Base-by-base conservation (phyloP, 2,113 vertebrate genomes). In the Perognathus longimembris region DNA sequence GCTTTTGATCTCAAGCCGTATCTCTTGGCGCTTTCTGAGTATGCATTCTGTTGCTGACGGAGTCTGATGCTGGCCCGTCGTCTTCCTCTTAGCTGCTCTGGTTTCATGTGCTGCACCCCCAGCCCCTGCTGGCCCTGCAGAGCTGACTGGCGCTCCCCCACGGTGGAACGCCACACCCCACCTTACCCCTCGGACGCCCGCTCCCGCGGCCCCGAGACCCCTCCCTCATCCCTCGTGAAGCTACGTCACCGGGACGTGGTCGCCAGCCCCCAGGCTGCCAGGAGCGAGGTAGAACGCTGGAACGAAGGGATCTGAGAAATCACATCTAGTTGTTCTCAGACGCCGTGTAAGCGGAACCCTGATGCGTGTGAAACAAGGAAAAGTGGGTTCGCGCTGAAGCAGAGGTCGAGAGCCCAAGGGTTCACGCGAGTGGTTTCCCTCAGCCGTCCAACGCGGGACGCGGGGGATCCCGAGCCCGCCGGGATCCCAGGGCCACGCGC, bases 231-330 rank as follows among this genome's bases (percentile, higher is more conserved):
- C 17, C 9, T 88, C 50, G 3, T 28, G 21, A 79, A 45, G 36
- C 85, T 86, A 20, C 7, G 6, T 71, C 32, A 82, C 45, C 6
- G n/a, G 88, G 76, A 28, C 18, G 66, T 70, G 32, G 78, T 63
- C 21, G 64, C 61, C 14, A 59, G 30, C 61, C 28, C 57, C 18
- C 34, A 42, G 3, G 20, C 61, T 70, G 78, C 59, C 32, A 18
- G 36, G 45, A 82, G 9, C n/a, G 45, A 28, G 61, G 78, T 73
- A 77, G 67, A 80, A 54, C 14, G 30, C 67, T 73, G 57, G 87
- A 64, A 26, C n/a, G 67, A 80, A 86, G 67, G 22, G 45, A 57
- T 85, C 64, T 50, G 34, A 90, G 80, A 81, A 76, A 76, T 82
- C 2, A 11, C 42, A 1, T 32, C 63, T 59, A 73, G 57, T 42